A percentile compares a stretch with the other conserved stretches of the same genome.
phyloP scores from a whole-genome alignment of 2,888 invertebrate species.

The Acleris laterana region DNA sequence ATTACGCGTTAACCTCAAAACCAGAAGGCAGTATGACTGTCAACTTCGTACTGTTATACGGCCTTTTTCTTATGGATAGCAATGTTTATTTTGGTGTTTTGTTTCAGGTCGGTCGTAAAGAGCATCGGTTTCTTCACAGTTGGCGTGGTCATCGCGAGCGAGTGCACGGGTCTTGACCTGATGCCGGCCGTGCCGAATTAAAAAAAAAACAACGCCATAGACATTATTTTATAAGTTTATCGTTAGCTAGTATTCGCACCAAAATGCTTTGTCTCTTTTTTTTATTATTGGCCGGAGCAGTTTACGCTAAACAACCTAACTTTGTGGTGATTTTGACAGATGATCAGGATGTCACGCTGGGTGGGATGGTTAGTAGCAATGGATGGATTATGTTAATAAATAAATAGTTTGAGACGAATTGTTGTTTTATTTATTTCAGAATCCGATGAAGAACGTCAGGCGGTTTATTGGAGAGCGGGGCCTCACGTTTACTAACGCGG shows the following conservation, averaged over 20 bases:
- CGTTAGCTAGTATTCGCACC: constrained; percentile 46
- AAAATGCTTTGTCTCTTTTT: constrained; percentile 71
- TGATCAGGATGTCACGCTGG: constrained; percentile 92
- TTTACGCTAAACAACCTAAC: constrained; percentile 83
- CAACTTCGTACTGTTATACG: no score
- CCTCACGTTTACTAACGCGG: constrained; percentile 89
- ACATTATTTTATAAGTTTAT: constrained; percentile 40
- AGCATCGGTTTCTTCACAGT: constrained; percentile 91
- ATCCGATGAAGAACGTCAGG: constrained; percentile 87
- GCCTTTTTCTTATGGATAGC: no score
- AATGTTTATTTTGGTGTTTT: constrained; percentile 44
- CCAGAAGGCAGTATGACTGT: no score
- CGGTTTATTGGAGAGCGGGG: constrained; percentile 87
- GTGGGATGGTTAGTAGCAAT: constrained; percentile 88
- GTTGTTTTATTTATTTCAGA: constrained; percentile 81
- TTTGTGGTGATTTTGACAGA: constrained; percentile 92
- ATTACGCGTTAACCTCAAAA: no score
- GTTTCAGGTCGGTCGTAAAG: constrained; percentile 91
- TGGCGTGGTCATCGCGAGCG: constrained; percentile 91
- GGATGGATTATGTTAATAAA: constrained; percentile 49
- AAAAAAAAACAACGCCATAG: constrained; percentile 40
- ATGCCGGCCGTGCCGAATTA: constrained; percentile 86
- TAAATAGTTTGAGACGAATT: constrained; percentile 60
- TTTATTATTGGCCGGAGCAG: constrained; percentile 50
- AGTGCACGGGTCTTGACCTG: constrained; percentile 89